Conservation (phyloP, 2,113 vertebrate genomes). For the Petrocephalus microphthalmus region DNA sequence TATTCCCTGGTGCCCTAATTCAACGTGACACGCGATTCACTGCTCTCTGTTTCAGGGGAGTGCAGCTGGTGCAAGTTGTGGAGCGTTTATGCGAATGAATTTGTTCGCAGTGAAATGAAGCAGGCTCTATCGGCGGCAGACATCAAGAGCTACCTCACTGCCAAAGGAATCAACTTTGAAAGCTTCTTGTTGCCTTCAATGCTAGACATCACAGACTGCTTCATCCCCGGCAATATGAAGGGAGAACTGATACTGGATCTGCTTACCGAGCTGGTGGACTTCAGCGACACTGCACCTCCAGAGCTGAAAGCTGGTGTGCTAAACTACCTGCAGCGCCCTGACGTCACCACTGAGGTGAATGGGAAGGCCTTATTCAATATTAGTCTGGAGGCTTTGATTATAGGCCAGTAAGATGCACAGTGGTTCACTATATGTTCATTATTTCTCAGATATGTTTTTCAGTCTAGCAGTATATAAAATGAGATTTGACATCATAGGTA, state of each 20-base stretch:
- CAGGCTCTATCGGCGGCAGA: slow-evolving; percentile 62
- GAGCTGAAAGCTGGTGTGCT: slow-evolving; percentile 68
- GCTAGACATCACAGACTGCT: slow-evolving; percentile 85
- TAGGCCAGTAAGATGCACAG: slow-evolving; percentile 51
- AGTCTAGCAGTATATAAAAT: background rate
- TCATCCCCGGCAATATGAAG: slow-evolving; percentile 67
- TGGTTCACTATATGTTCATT: background rate
- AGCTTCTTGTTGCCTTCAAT: slow-evolving; percentile 63
- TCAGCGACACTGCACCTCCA: slow-evolving; percentile 67
- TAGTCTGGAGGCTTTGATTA: slow-evolving; percentile 64
- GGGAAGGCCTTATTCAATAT: slow-evolving; percentile 79
- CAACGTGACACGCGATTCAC: background rate
- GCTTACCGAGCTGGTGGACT: slow-evolving; percentile 76
- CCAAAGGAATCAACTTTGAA: slow-evolving; percentile 61
- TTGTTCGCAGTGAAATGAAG: slow-evolving; percentile 61
- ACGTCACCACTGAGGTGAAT: slow-evolving; percentile 64
- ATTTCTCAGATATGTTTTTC: background rate
- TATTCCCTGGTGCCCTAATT: background rate
- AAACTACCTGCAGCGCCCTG: slow-evolving; percentile 66
- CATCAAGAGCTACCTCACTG: slow-evolving; percentile 63
- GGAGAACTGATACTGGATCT: slow-evolving; percentile 84
- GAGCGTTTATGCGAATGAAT: slow-evolving; percentile 24
- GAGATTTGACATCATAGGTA: background rate
- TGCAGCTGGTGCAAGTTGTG: background rate
- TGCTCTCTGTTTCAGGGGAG: background rate